These are phyloP conservation scores for Nannoperca obscura DNA, from an alignment of 2,797 vertebrate genomes.

Conservation along the genomic window DNA sequence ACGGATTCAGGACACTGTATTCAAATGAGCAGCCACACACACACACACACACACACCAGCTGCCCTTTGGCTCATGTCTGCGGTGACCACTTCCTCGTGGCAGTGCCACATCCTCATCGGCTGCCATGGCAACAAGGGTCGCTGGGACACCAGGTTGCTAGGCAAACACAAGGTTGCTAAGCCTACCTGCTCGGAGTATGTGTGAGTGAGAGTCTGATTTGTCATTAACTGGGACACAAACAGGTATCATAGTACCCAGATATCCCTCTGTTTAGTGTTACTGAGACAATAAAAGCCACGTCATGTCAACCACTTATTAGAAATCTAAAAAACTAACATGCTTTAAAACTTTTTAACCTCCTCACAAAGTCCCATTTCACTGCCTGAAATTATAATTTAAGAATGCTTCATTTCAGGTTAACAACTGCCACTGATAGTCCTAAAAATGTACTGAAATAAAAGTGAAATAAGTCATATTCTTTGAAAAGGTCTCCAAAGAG, in stretches of 20 bases:
- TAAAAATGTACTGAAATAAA: background rate
- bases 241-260: accelerated
- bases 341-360: background rate
- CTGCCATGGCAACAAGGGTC: constrained; percentile 81
- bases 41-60: constrained; percentile 82
- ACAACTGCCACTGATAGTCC: background rate
- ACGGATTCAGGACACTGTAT: constrained; percentile 99
- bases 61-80: constrained; percentile 91
- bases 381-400: background rate
- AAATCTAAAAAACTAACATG: background rate
- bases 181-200: constrained; percentile 57
- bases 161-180: constrained; percentile 76
- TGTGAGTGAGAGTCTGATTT: constrained; percentile 15
- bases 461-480: too few species aligned
- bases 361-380: background rate
- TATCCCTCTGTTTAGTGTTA: background rate
- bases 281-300: background rate
- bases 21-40: constrained; percentile 90
- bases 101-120: constrained; percentile 83
- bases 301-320: background rate
- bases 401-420: too few species aligned
- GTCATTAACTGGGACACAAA: constrained; percentile 39
- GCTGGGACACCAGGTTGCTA: constrained; percentile 75
- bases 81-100: constrained; percentile 90
- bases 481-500: background rate